Base-by-base conservation (phyloP, 1,140 invertebrate species). In the Musca domestica region DNA sequence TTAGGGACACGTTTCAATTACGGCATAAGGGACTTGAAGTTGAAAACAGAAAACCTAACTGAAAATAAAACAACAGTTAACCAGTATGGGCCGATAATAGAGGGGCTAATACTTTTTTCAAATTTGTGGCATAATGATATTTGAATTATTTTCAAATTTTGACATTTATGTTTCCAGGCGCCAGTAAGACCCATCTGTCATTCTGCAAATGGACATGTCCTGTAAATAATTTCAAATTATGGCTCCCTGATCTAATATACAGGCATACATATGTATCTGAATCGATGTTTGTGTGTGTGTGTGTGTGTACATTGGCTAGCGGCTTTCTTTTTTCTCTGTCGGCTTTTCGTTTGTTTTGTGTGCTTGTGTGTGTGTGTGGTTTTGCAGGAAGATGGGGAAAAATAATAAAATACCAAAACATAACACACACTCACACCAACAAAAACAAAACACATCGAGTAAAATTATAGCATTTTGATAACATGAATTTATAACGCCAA, bases 1-100 rank as follows among this genome's bases (percentile, higher is more conserved):
- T 61, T 61, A 61, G 56, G 56, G 56, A 61, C 56, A 61, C 56
- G 56, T 61, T 61, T 61, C 56, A 61, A 61, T 61, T 61, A 61
- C 56, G 27, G 56, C 56, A 34, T 61, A 34, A 61, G 56, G 56
- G 56, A 61, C 56, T 61, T 41, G n/a, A 30, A 61, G 56, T 27
- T 27, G 25, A 61, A 61, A 41, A 22, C n/a, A 61, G 27, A 61
- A n/a, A 61, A 51, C 20, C 17, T 12, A 22, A 51, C 17, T 51
- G 20, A 19, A 19, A 51, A 22, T 51, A 51, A 41, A 7, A 41
- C 34, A 41, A 12, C 34, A 41, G 34, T 12, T 41, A 41, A 41
- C 6, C 10, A 5, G 34, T 41, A 41, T 41, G 12, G 4, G 34
- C 34, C 6, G 34, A 41, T 41, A 41, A 41, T 41, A 41, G 34